Percentiles rank a stretch among this genome's conserved stretches.
Conservation (phyloP, 2,888 invertebrate genomes). For the Aethes cnicana region DNA sequence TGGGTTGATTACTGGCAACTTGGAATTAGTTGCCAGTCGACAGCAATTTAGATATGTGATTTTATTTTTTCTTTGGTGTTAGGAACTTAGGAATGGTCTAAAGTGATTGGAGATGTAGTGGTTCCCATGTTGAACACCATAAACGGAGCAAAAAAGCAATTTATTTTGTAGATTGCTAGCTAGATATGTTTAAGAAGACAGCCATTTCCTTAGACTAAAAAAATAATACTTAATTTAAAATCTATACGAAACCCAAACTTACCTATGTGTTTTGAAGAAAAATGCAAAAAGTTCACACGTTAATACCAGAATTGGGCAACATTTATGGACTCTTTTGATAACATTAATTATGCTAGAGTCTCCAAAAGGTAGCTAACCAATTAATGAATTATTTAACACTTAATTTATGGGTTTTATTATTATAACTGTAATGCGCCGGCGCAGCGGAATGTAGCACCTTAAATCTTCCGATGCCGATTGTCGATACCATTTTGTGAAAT, state of each 20-base stretch:
- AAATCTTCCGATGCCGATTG: constrained; percentile 5
- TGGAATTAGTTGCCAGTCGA: constrained; percentile 5
- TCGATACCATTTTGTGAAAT: constrained; percentile 9
- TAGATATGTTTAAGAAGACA: too few species aligned
- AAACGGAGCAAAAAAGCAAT: too few species aligned
- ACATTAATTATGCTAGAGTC: constrained; percentile 2
- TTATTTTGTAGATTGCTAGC: too few species aligned
- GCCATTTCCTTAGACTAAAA: too few species aligned
- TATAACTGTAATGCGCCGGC: constrained; percentile 15
- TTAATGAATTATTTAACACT: constrained; percentile 26
- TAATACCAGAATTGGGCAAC: background rate
- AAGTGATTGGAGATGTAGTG: too few species aligned
- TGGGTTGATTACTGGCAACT: constrained; percentile 13
- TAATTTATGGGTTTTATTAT: too few species aligned
- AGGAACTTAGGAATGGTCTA: too few species aligned
- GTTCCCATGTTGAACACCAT: too few species aligned
- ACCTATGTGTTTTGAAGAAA: too few species aligned
- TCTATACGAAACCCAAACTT: too few species aligned
- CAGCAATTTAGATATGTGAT: background rate
- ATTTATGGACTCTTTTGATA: too few species aligned
- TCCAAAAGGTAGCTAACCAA: background rate
- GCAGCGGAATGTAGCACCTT: constrained; percentile 16
- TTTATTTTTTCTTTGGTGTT: background rate
- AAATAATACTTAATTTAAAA: too few species aligned
- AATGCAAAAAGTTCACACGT: background rate